Conservation (phyloP, 1,140 invertebrate genomes). For the Hestina assimilis region DNA sequence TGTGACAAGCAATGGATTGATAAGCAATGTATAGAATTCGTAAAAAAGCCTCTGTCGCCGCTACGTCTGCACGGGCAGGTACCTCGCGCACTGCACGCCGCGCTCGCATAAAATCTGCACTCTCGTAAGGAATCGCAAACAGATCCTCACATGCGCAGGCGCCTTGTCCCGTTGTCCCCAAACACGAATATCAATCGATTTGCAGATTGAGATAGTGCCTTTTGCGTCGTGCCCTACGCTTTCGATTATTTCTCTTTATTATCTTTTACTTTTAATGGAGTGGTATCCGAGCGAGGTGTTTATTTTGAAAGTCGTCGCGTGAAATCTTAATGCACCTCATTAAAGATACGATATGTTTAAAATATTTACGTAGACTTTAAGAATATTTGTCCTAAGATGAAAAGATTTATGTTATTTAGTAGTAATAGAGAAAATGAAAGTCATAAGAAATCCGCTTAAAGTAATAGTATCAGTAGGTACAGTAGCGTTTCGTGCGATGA, state of each 20-base stretch:
- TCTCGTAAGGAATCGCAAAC: not conserved
- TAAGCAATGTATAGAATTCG: not conserved
- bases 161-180: not conserved
- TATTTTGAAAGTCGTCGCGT: not conserved
- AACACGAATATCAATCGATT: constrained; percentile 13
- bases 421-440: too few relatives aligned
- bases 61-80: constrained; percentile 4
- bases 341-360: too few relatives aligned
- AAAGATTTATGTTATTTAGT: too few relatives aligned
- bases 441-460: too few relatives aligned
- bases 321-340: not conserved
- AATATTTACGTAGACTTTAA: too few relatives aligned
- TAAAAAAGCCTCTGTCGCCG: constrained; percentile 21
- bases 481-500: too few relatives aligned
- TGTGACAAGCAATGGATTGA: not conserved
- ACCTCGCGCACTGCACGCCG: not conserved
- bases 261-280: constrained; percentile 4
- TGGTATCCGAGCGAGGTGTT: not conserved
- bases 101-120: not conserved
- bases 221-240: not conserved
- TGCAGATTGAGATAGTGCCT: constrained; percentile 15
- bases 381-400: too few relatives aligned
- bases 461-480: too few relatives aligned
- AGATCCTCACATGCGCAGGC: not conserved
- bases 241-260: constrained; percentile 7